phyloP scores from a whole-genome alignment of 2,797 vertebrate genomes.

The Eptatretus atami region DNA sequence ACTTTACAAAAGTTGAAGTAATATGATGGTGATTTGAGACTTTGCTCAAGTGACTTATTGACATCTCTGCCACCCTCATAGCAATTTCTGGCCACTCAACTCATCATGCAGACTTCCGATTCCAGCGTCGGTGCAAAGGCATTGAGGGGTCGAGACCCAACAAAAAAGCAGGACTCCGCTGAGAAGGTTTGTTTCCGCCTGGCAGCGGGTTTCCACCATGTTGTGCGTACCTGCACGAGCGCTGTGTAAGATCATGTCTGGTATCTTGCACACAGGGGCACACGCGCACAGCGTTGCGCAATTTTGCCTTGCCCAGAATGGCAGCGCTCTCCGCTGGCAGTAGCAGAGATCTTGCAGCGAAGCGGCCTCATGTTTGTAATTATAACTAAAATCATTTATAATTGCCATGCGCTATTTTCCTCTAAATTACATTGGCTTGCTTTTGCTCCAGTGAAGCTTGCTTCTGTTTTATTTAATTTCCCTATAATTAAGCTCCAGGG shows the following conservation, averaged over 20 bases:
- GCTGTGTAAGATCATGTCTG: not conserved
- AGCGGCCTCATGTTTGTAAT: slow-evolving; percentile 4
- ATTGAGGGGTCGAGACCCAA: slow-evolving; percentile 65
- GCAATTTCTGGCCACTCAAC: slow-evolving; percentile 55
- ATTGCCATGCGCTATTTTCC: slow-evolving; percentile 1
- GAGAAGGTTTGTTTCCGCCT: slow-evolving; percentile 42
- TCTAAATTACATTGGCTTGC: slow-evolving; percentile 2
- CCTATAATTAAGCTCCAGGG: too few species aligned
- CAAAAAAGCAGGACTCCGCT: slow-evolving; percentile 60
- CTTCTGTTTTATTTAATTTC: too few species aligned
- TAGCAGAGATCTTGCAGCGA: slow-evolving; percentile 1
- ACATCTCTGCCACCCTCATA: slow-evolving; percentile 12
- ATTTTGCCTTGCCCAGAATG: slow-evolving; percentile 2
- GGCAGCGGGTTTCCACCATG: not conserved
- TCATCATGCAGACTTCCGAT: slow-evolving; percentile 80
- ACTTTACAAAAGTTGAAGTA: not conserved
- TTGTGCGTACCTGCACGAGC: not conserved
- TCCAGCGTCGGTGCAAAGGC: slow-evolving; percentile 94
- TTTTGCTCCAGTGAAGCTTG: not conserved
- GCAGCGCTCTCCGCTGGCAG: not conserved
- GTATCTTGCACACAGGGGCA: slow-evolving; percentile 4
- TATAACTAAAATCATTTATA: not conserved
- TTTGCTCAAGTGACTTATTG: not conserved
- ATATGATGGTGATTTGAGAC: not conserved
- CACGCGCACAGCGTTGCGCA: not conserved